Percentiles rank a stretch among this genome's conserved stretches.
These are phyloP conservation scores for Agelastica alni DNA, from an alignment of 2,888 invertebrate species.

Conservation along the genomic window DNA sequence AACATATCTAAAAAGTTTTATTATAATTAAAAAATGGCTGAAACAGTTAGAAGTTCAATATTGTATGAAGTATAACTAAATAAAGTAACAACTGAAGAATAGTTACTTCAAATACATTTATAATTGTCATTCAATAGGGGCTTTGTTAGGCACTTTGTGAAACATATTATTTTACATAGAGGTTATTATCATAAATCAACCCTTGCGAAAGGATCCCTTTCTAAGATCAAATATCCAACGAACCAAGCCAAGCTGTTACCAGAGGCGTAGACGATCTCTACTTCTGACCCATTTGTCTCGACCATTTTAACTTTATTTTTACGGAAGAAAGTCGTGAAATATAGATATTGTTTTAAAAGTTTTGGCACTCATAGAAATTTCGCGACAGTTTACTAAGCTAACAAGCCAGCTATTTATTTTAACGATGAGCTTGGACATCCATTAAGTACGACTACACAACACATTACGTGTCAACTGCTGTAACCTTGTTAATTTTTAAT, in stretches of 20 bases:
- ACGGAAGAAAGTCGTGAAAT: not conserved
- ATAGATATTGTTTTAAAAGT: no score
- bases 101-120: constrained; percentile 23
- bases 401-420: no score
- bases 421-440: no score
- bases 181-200: constrained; percentile 43
- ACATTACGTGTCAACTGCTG: no score
- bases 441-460: no score
- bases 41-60: no score
- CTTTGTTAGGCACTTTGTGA: constrained; percentile 35
- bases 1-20: no score
- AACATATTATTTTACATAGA: constrained; percentile 39
- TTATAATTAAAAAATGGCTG: no score
- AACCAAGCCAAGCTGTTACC: constrained; percentile 30
- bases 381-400: no score
- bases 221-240: constrained; percentile 43
- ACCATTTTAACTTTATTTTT: not conserved
- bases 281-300: not conserved
- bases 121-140: constrained; percentile 35
- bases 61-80: not conserved
- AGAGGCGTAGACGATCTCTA: constrained; percentile 17
- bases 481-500: no score
- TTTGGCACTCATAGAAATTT: no score
- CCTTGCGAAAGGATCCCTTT: constrained; percentile 37
- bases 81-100: not conserved